Conservation (phyloP, 30 jellyfish, hydroid and myxozoan species). For the Sanderia malayensis region DNA sequence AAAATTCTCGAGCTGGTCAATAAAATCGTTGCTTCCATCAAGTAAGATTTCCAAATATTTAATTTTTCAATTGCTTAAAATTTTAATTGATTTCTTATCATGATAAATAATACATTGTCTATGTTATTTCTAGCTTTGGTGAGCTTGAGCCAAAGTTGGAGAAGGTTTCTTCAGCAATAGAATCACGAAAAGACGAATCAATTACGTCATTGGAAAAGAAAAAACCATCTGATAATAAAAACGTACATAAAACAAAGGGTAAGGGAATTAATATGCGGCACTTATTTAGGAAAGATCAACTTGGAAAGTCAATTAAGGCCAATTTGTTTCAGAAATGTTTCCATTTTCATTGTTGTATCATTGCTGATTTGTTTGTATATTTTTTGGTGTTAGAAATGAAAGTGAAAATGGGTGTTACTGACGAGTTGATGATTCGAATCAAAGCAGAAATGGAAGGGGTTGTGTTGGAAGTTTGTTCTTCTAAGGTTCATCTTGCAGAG, state of each 20-base stretch:
- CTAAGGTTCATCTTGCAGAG: slow-evolving; percentile 68
- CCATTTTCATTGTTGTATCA: background rate
- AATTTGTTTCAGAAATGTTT: background rate
- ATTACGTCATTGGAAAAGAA: background rate
- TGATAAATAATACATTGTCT: too few species aligned
- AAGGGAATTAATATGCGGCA: too few species aligned
- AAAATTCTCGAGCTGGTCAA: slow-evolving; percentile 56
- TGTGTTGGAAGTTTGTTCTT: slow-evolving; percentile 60
- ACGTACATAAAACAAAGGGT: too few species aligned
- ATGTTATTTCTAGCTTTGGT: slow-evolving; percentile 1
- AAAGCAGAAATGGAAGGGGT: slow-evolving; percentile 93
- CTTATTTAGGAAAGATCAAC: too few species aligned
- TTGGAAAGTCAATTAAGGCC: background rate
- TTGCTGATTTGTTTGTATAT: background rate
- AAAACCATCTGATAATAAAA: too few species aligned
- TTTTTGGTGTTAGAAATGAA: slow-evolving; percentile 1
- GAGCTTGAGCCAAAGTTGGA: slow-evolving; percentile 33
- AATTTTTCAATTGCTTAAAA: too few species aligned
- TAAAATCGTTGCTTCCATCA: slow-evolving; percentile 13
- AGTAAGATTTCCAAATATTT: too few species aligned
- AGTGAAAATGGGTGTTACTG: slow-evolving; percentile 65
- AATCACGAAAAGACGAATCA: background rate
- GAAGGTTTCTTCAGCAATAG: slow-evolving; percentile 23
- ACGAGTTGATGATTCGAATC: slow-evolving; percentile 62
- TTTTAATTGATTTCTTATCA: background rate